Base-by-base conservation (phyloP, 35 echinoderm and acorn worm genomes). In the Eucidaris tribuloides region DNA sequence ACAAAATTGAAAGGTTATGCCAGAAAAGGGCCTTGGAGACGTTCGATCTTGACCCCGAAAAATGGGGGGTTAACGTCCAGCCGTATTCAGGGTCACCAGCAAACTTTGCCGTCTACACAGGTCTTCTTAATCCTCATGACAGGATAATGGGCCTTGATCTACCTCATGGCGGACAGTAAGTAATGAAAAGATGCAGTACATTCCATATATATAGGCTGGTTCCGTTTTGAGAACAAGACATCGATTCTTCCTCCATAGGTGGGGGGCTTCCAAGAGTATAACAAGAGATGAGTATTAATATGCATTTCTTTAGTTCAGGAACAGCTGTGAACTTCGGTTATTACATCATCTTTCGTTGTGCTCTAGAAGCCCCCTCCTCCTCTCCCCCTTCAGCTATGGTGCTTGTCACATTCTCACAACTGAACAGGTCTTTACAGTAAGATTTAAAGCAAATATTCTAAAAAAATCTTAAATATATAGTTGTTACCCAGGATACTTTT, bases 91-190 rank as follows among this genome's bases (percentile, higher is more conserved):
- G 96, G 27, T 99, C 96, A 22, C 96, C 96, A 22, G 96, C 90
- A 5, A 99, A 99, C 84, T 99, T 99, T 83, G 96, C 96, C 37
- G 96, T 89, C 2, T 99, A 99, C 40, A 99, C 96, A 1, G 96
- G 64, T 11, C 66, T 99, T 24, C 76, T 99, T 3, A 79, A 89
- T 2, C 96, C 96, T 18, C 96, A 99, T 63, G 96, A 99, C 40
- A 78, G 96, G 40, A 91, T 99, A 22, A 99, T 99, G 96, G 96
- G 96, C 15, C 64, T 93, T 15, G 96, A 99, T 71, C 76, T 99
- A 4, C 90, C 96, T 4, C 96, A 99, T 80, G 96, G 96, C 17
- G 96, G 96, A 86, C 96, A 99, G 96, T 99, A 84, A 93, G 96
- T 93, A 43, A 74, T 27, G 68, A 7, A 74, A 40, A 15, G 66